Percentiles rank a stretch among this genome's conserved stretches.
Evolutionary conservation across 2,113 vertebrate species (phyloP).

Genomic region (Larimichthys polyactis): DNA sequence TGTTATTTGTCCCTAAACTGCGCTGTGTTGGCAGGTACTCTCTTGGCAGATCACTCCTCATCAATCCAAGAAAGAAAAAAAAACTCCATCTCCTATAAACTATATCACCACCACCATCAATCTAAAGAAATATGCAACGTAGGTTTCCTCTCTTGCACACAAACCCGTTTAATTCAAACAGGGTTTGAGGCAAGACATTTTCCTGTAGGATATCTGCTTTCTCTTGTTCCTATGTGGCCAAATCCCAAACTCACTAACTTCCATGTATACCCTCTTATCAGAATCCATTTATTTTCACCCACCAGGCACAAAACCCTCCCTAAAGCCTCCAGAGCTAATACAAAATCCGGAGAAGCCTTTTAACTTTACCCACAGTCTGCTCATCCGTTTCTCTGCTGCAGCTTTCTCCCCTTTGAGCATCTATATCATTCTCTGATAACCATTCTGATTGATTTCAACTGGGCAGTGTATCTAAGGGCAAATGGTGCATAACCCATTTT

Average conservation of each 20-base stretch:
- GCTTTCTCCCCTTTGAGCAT: constrained; percentile 29
- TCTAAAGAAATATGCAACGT: constrained; percentile 6
- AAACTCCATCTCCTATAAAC: constrained; percentile 7
- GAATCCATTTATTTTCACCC: constrained; percentile 70
- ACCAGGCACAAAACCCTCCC: constrained; percentile 45
- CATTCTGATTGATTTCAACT: constrained; percentile 70
- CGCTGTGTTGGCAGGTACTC: constrained; percentile 43
- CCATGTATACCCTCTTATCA: constrained; percentile 49
- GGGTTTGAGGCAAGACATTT: constrained; percentile 21
- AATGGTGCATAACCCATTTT: constrained; percentile 66
- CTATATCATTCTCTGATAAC: constrained; percentile 54
- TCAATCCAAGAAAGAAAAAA: constrained; percentile 14
- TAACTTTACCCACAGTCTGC: constrained; percentile 51
- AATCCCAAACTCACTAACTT: constrained; percentile 47
- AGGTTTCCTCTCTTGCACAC: neutral
- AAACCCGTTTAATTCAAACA: constrained; percentile 36
- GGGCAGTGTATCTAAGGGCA: constrained; percentile 62
- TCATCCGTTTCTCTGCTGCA: constrained; percentile 48
- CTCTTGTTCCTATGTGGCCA: constrained; percentile 41
- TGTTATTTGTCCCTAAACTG: constrained; percentile 62
- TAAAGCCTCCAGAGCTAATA: constrained; percentile 61
- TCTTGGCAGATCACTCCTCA: constrained; percentile 15
- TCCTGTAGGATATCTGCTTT: constrained; percentile 45
- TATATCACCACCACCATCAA: neutral
- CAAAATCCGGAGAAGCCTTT: constrained; percentile 68